Evolutionary conservation across 2,797 vertebrate species (phyloP), one percentile per base, ranked within the genome.

Genomic region (Urosaurus nigricauda): DNA sequence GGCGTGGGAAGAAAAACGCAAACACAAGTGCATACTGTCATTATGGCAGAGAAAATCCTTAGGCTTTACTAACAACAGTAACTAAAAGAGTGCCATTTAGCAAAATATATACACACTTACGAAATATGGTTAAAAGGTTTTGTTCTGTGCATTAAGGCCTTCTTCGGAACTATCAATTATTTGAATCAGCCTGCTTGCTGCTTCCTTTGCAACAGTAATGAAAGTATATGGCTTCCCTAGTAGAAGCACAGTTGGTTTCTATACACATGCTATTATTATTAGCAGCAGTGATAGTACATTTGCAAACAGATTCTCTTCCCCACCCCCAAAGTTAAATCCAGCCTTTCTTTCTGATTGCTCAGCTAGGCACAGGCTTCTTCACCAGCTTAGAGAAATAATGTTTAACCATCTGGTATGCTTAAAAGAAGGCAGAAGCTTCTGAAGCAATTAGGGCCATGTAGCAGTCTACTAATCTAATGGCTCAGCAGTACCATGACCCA

Each of bases 361-460:
- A 81, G 65, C 86, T 79, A 93, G 85, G 89, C 83, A 85, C n/a
- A 85, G 47, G 70, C 65, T 88, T 65, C 88, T 51, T 78, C 79
- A 92, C 32, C 74, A 60, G 84, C 85, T 92, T 74, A 89, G 74
- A 1, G 1, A 93, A 83, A 14, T 89, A 89, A 89, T 37, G 63
- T 90, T 90, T 92, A 90, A 94, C 94, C 83, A 94, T 77, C 84
- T 92, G 86, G 84, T 92, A 78, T 87, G 47, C 91, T 91, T 93
- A 89, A 94, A 82, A 94, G 84, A 87, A 94, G 92, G 88, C 86
- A 93, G 75, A 91, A 92, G 94, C 84, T 88, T 91, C 13, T 95
- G 91, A 89, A 71, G 88, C 93, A 95, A 96, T 94, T 92, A 93
- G 88, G 84, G 79, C 77, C 94, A 92, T 93, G 90, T 94, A 90